Percentiles rank a stretch among this genome's conserved stretches.
These are phyloP conservation scores for Mylabris sibirica DNA, from an alignment of 2,888 invertebrate species.

Conservation along the genomic window DNA sequence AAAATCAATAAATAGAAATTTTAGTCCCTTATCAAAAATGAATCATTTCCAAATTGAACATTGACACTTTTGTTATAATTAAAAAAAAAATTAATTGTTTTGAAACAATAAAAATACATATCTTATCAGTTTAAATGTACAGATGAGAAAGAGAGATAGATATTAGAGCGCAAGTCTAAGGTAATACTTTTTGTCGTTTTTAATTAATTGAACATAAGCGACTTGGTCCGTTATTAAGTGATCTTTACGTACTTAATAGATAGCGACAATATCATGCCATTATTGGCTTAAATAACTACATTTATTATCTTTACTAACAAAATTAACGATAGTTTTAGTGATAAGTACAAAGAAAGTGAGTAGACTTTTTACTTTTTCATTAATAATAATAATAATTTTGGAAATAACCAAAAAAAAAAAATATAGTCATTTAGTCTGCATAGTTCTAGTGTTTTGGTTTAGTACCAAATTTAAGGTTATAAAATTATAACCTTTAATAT, in stretches of 20 bases:
- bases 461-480: not conserved
- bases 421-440: too few species aligned
- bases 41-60: not conserved
- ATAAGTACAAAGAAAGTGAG: not conserved
- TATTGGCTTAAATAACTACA: not conserved
- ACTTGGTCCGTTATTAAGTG: not conserved
- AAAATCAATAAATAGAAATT: not conserved
- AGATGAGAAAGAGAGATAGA: not conserved
- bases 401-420: too few species aligned
- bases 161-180: constrained; percentile 1
- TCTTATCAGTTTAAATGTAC: not conserved
- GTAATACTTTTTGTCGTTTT: not conserved
- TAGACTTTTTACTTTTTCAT: not conserved
- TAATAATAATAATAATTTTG: not conserved
- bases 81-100: not conserved
- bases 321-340: not conserved
- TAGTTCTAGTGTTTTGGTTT: too few species aligned
- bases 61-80: not conserved
- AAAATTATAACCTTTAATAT: constrained; percentile 1
- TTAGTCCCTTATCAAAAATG: not conserved
- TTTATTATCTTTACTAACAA: not conserved
- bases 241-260: not conserved
- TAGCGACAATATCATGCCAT: not conserved
- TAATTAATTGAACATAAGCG: not conserved
- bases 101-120: not conserved